Percentiles rank a stretch among this genome's conserved stretches.
Conservation (phyloP, 2,113 vertebrate genomes). For the Malurus alboscapulatus region DNA sequence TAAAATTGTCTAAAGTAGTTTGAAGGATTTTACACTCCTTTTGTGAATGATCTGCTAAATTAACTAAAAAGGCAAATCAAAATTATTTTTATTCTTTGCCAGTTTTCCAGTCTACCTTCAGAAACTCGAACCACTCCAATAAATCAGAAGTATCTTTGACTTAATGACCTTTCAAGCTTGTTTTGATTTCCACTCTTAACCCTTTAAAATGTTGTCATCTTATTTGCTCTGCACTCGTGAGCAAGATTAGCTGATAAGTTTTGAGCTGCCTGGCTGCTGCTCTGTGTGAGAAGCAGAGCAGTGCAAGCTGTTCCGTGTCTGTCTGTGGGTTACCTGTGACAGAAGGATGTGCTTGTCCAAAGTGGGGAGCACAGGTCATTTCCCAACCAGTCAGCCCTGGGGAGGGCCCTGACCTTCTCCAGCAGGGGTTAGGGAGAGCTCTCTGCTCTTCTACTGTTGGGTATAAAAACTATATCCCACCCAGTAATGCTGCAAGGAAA, state of each 20-base stretch:
- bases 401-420: background rate
- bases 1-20: background rate
- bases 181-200: background rate
- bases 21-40: background rate
- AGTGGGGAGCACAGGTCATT: background rate
- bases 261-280: background rate
- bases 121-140: background rate
- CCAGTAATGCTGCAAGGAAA: background rate
- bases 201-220: background rate
- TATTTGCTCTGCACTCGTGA: background rate
- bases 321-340: background rate
- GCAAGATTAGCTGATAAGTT: background rate
- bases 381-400: background rate
- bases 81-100: background rate
- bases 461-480: rapidly evolving
- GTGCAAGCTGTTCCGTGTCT: background rate
- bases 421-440: background rate
- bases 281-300: background rate
- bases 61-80: background rate
- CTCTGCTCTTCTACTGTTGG: background rate
- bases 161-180: background rate
- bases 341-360: rapidly evolving
- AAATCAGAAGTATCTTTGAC: background rate
- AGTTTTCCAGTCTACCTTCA: background rate
- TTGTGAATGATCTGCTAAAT: background rate